Conservation (phyloP, 1,140 invertebrate species). For the Scaptomyza hsui region DNA sequence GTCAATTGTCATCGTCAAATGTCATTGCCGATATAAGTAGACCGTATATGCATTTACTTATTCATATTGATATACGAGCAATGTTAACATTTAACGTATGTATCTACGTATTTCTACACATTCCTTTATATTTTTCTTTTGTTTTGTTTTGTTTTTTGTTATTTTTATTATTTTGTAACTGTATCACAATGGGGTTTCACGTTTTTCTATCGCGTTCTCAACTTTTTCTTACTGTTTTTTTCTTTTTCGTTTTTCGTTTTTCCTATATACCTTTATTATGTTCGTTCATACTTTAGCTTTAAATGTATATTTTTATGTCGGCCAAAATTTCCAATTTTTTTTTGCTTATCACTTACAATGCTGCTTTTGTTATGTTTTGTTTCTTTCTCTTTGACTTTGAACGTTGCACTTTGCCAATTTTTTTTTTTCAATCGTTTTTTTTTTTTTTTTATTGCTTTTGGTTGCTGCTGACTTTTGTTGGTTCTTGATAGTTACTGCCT, state of each 20-base stretch:
- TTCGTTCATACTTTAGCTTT: constrained; percentile 30
- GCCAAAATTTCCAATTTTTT: constrained; percentile 39
- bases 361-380: constrained; percentile 43
- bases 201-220: constrained; percentile 24
- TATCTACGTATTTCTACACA: constrained; percentile 52
- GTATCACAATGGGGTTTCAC: constrained; percentile 48
- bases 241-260: constrained; percentile 6
- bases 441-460: background rate
- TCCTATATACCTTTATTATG: constrained; percentile 3
- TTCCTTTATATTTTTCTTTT: constrained; percentile 10
- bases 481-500: constrained; percentile 46
- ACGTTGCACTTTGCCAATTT: constrained; percentile 25
- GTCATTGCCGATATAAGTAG: constrained; percentile 38
- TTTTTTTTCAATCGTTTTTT: background rate
- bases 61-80: constrained; percentile 29
- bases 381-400: constrained; percentile 10
- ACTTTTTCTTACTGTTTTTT: background rate
- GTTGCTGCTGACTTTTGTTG: constrained; percentile 7
- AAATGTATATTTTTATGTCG: constrained; percentile 1
- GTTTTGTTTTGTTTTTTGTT: background rate
- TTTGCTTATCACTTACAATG: constrained; percentile 61
- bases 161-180: constrained; percentile 39
- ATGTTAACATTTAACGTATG: constrained; percentile 52
- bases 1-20: constrained; percentile 36
- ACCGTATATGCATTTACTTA: constrained; percentile 20